Conservation (phyloP, 92 coral and sea anemone genomes). For the Porites cylindrica region DNA sequence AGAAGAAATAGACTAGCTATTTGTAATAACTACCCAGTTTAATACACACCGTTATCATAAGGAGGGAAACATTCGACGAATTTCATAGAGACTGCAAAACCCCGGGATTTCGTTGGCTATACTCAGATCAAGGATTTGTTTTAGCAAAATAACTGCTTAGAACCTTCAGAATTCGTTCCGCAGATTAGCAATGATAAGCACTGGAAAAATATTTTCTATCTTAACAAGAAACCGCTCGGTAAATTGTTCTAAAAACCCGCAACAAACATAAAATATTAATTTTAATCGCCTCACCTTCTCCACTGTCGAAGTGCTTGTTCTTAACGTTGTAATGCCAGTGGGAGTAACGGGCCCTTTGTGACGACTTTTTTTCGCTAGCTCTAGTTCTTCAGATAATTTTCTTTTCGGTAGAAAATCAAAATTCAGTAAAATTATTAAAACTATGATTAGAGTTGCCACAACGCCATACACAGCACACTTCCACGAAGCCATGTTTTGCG, state of each 20-base stretch:
- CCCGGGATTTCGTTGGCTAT: no score
- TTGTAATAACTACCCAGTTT: no score
- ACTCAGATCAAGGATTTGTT: no score
- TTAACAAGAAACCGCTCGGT: not conserved
- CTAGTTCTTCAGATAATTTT: conserved; percentile 44
- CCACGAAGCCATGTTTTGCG: conserved; percentile 72
- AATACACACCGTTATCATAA: no score
- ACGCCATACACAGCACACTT: conserved; percentile 48
- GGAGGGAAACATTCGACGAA: no score
- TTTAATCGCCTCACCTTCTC: conserved; percentile 31
- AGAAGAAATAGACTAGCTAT: no score
- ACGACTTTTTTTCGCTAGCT: conserved; percentile 41
- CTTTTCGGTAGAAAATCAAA: conserved; percentile 74
- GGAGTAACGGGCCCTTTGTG: conserved; percentile 1
- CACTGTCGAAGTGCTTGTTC: not conserved
- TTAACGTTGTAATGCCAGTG: conserved; percentile 18
- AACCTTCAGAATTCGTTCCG: not conserved
- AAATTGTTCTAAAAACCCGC: not conserved
- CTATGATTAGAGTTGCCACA: conserved; percentile 33
- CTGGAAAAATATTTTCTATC: not conserved
- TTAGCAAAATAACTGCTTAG: not conserved
- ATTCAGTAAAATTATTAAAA: conserved; percentile 69
- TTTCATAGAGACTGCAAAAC: no score
- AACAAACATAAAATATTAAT: conserved; percentile 26
- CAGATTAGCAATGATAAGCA: not conserved